Evolutionary conservation across 2,113 vertebrate genomes (phyloP).

Genomic region (Dicentrarchus labrax): DNA sequence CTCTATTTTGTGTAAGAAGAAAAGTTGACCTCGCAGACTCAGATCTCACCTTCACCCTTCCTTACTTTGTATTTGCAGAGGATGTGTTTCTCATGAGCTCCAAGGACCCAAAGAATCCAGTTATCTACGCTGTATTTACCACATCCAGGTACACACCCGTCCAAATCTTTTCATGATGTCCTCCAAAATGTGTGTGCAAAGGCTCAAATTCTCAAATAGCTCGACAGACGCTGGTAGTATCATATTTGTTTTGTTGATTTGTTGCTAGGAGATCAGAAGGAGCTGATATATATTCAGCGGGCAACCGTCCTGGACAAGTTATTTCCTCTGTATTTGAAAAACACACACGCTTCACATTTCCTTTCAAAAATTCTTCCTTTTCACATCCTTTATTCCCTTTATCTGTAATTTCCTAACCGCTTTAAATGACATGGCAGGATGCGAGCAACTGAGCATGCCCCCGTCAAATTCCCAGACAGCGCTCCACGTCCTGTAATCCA

Average conservation of each 20-base stretch:
- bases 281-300: slow-evolving; percentile 35
- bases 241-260: slow-evolving; percentile 63
- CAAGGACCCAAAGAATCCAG: slow-evolving; percentile 97
- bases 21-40: background rate
- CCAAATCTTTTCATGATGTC: background rate
- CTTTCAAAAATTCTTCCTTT: slow-evolving; percentile 32
- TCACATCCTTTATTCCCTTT: slow-evolving; percentile 39
- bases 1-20: background rate
- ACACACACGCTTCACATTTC: slow-evolving; percentile 44
- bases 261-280: slow-evolving; percentile 65
- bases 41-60: background rate
- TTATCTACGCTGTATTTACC: slow-evolving; percentile 97
- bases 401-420: slow-evolving; percentile 56
- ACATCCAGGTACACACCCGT: slow-evolving; percentile 92
- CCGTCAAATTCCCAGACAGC: slow-evolving; percentile 66
- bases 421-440: slow-evolving; percentile 51
- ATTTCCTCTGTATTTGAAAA: slow-evolving; percentile 55
- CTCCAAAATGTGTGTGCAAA: background rate
- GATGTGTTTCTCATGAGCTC: slow-evolving; percentile 97
- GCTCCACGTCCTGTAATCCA: slow-evolving; percentile 72
- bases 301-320: slow-evolving; percentile 34
- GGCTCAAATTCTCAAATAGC: slow-evolving; percentile 15
- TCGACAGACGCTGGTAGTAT: slow-evolving; percentile 28
- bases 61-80: slow-evolving; percentile 84
- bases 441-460: slow-evolving; percentile 36